Evolutionary conservation across 2,888 invertebrate species (phyloP).

Genomic region (Phortica okadai): DNA sequence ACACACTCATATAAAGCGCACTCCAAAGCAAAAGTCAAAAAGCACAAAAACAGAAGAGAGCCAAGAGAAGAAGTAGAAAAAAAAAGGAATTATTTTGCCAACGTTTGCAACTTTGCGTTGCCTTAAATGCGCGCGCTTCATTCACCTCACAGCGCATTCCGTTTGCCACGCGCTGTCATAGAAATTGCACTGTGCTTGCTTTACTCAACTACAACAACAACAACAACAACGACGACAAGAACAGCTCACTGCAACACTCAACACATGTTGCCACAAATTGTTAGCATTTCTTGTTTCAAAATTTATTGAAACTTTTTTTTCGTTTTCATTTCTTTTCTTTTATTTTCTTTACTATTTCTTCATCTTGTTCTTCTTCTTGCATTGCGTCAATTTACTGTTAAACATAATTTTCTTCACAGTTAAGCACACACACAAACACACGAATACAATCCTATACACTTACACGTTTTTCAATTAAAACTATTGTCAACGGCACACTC

Average conservation of each 20-base stretch:
- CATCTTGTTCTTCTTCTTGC: background rate
- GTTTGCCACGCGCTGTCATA: background rate
- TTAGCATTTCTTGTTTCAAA: too few relatives aligned
- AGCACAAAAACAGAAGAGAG: background rate
- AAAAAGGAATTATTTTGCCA: background rate
- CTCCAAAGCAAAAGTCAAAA: background rate
- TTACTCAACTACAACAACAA: too few relatives aligned
- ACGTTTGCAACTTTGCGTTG: background rate
- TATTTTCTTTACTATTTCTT: background rate
- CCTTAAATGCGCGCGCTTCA: background rate
- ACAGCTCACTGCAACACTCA: too few relatives aligned
- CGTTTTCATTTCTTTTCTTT: background rate
- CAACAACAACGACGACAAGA: too few relatives aligned
- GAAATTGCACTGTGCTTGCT: too few relatives aligned
- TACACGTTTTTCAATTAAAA: conserved; percentile 63
- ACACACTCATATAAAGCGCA: background rate
- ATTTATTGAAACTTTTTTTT: background rate
- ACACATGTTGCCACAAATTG: too few relatives aligned
- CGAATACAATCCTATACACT: conserved; percentile 13
- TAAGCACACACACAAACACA: conserved; percentile 13
- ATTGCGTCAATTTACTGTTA: conserved; percentile 24
- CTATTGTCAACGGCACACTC: conserved; percentile 64
- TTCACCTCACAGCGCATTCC: background rate
- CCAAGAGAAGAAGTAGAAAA: background rate
- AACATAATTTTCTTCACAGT: conserved; percentile 29